Evolutionary conservation across 2,797 vertebrate species (phyloP).

Genomic region (Pipistrellus pygmaeus): DNA sequence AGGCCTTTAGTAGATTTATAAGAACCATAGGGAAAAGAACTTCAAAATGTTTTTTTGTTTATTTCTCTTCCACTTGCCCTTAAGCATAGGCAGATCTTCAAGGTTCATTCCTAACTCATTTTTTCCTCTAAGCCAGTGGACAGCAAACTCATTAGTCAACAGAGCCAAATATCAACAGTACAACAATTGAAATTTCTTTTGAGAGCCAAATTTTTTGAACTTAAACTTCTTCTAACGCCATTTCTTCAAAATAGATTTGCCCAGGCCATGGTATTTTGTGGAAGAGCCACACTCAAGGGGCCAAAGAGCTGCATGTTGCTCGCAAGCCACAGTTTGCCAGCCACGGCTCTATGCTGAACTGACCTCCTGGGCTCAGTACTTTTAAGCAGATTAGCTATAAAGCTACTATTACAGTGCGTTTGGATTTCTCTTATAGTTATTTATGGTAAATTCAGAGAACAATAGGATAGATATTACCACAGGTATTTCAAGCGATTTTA

Average conservation of each 20-base stretch:
- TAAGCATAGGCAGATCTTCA: background rate
- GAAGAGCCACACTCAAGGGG: no score
- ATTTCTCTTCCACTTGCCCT: background rate
- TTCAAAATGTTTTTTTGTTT: background rate
- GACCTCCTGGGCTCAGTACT: background rate
- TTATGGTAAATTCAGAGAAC: slow-evolving; percentile 4
- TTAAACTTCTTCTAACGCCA: no score
- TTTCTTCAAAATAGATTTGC: no score
- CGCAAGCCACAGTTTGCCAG: no score
- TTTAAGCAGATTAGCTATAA: background rate
- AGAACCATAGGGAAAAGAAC: background rate
- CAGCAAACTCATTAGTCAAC: no score
- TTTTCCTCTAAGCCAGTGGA: background rate
- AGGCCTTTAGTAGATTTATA: background rate
- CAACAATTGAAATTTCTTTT: no score
- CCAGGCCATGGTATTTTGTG: no score
- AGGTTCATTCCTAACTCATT: background rate
- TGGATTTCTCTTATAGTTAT: background rate
- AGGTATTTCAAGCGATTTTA: background rate
- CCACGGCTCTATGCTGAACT: no score
- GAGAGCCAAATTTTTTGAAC: no score
- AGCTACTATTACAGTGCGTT: background rate
- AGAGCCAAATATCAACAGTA: no score
- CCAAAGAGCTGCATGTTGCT: no score
- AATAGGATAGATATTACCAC: background rate